Evolutionary conservation across 2,797 vertebrate genomes (phyloP), one percentile per base, ranked within the genome.

Genomic region (Acanthiza pusilla): DNA sequence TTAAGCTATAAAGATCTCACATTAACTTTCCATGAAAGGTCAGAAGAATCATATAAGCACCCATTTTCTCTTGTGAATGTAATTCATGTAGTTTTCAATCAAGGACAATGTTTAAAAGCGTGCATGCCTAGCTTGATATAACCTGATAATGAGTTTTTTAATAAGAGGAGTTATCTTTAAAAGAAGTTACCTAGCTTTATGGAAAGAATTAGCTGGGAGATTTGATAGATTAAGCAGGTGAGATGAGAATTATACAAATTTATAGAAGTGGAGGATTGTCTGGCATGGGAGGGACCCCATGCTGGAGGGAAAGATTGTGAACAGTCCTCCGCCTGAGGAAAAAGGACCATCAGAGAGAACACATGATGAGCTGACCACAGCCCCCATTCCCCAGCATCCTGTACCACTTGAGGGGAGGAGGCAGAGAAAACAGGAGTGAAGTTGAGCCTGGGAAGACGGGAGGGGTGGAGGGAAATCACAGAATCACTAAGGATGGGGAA

Each of bases 21-120:
- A 54, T 84, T 93, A 94, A 78, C 79, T 74, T 94, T 89, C 62
- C 38, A 60, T 2, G 1, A 77, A 93, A 94, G 50, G 76, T 94
- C 66, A 88, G 91, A 86, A 76, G 17, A 66, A 63, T 61, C 53
- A 62, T 76, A 87, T 29, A 71, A 70, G 61, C 7, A 48, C 27
- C 32, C 14, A 57, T 81, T 91, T 95, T 80, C 29, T 77, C 22
- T 76, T 60, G 11, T 85, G 57, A 74, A 50, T 48, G 32, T 38
- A 85, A 67, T 65, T 85, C 10, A 47, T 40, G 16, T 30, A 25
- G 7, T 63, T 91, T 91, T 94, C 27, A 77, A 12, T 74, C 61
- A 85, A 89, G 60, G 42, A 13, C 53, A 60, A 23, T n/a, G 16
- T 63, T 92, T 85, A 72, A 92, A 84, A 85, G 29, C 1, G 2